Base-by-base conservation (phyloP, 2,797 vertebrate species). In the Gorsachius magnificus region DNA sequence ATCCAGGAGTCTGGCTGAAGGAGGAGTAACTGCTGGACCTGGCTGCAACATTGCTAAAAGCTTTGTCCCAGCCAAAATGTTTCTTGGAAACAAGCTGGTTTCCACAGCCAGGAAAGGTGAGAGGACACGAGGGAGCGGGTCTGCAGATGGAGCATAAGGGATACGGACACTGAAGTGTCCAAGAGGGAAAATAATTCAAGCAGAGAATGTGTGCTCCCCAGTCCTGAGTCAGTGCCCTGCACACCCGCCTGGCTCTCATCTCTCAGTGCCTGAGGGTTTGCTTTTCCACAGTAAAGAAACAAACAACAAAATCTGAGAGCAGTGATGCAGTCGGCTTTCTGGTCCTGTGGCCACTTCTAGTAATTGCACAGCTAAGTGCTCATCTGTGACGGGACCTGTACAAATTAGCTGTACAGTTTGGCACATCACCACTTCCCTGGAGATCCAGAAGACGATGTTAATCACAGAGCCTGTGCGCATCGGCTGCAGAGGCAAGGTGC, bases 51-150 rank as follows among this genome's bases (percentile, higher is more conserved):
- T 54, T 63, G 80, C 54, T 65, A 72, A 91, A 95, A 91, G 38
- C 26, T 74, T 77, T 70, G 35, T 87, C 83, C 51, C 60, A 76
- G 90, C 63, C 86, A 81, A 83, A 95, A 89, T 36, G 43, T 76
- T 95, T 94, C 66, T 85, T 89, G 80, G 90, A 93, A 94, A 88
- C 48, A 58, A 84, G 26, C 65, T 78, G 72, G 22, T 88, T 96
- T 94, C 82, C 76, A 94, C 87, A 94, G 84, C 89, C 89, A 71
- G 74, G 76, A 81, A 80, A 91, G 93, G 89, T 94, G 89, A 94
- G 88, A 92, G 53, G 60, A 93, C 92, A 83, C 78, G 10, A 71
- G 94, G 70, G 84, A 96, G 33, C 7, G 5, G 25, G 33, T 51
- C 91, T 96, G 83, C 87, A 93, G 84, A 86, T 87, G 87, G 80